phyloP scores from a whole-genome alignment of 2,888 invertebrate species.

The Melieria omissa region DNA sequence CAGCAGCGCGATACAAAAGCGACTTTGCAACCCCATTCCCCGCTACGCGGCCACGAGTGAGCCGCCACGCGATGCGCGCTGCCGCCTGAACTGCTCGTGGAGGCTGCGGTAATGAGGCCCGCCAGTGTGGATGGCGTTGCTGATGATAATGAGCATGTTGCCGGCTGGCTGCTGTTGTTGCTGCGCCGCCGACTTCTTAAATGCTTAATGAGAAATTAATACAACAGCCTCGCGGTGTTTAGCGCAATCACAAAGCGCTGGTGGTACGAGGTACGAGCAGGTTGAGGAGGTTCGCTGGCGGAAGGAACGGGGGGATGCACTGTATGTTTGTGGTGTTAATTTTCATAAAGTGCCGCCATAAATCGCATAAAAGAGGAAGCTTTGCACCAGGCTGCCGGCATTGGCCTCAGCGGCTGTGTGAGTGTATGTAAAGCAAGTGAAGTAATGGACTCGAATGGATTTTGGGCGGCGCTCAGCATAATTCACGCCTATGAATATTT shows the following conservation, averaged over 20 bases:
- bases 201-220: slow-evolving; percentile 35
- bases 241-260: no score
- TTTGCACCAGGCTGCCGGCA: no score
- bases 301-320: no score
- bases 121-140: not conserved
- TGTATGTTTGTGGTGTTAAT: not conserved
- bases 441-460: not conserved
- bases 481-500: slow-evolving; percentile 29
- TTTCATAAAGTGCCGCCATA: slow-evolving; percentile 2
- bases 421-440: no score
- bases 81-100: not conserved
- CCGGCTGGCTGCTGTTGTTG: not conserved
- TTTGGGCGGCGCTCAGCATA: not conserved
- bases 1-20: not conserved
- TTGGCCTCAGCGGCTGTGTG: no score
- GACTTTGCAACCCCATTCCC: not conserved
- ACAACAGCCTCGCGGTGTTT: slow-evolving; percentile 11
- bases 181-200: not conserved
- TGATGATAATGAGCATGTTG: not conserved
- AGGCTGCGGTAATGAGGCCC: not conserved
- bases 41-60: not conserved
- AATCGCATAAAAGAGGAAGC: not conserved
- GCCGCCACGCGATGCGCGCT: not conserved
- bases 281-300: no score
- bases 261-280: no score